Base-by-base conservation (phyloP, 2,888 invertebrate species). In the Lobophora halterata region DNA sequence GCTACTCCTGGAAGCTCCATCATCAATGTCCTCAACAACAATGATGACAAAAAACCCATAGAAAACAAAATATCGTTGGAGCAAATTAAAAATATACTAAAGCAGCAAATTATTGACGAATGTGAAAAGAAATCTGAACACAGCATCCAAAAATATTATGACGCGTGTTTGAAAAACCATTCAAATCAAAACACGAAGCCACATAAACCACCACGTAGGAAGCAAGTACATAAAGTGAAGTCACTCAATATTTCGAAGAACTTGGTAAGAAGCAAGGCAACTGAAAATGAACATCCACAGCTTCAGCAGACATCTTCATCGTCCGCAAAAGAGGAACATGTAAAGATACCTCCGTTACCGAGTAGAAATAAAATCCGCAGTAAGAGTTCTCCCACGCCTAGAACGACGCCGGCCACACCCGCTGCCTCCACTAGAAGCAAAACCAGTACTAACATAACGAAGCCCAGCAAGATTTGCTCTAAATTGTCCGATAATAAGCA, bases 1-100 rank as follows among this genome's bases (percentile, higher is more conserved):
- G 59, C 73, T n/a, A 88, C 88, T 6, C 88, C 88, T 8, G 71
- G 77, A 2, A 88, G 86, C 52, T 88, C 88, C 1, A 70, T 88
- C 31, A 70, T 88, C 16, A 77, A 87, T 46, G 65, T 75, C 1
- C 64, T 76, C 5, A 64, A 59, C 17, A 88, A 88, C 56, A 44
- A 67, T 6, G 53, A 62, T 23, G 55, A 51, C 13, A 54, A 50
- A 14, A 68, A 64, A 45, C 14, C 54, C n/a, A 5, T 61, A 13
- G 54, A 63, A 12, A 68, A 64, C 26, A 76, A 72, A 54, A 74
- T 85, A 52, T 82, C 83, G 3, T 58, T 85, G 30, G 71, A 83
- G 55, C 72, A 82, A 61, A 65, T 85, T 20, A 80, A 79, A 58
- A 58, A 62, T 37, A 43, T 70, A 38, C 34, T 86, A n/a, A 71